These are phyloP conservation scores for Pseudomyrmex flavicornis DNA, from an alignment of 1,140 invertebrate genomes.

Conservation along the genomic window DNA sequence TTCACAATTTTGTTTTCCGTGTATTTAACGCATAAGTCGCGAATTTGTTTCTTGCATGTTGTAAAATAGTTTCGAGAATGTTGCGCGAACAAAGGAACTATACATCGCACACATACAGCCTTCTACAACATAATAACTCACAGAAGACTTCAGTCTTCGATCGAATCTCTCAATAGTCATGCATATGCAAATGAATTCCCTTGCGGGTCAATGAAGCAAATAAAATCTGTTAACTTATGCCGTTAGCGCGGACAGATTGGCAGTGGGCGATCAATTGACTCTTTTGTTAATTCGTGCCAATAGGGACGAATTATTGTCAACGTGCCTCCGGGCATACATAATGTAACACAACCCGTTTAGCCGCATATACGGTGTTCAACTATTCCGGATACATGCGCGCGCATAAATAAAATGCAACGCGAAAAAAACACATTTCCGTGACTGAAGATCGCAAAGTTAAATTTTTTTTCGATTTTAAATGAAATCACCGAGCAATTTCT, in stretches of 20 bases:
- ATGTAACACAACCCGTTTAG: conserved; percentile 76
- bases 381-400: conserved; percentile 31
- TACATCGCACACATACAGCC: background rate
- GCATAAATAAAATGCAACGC: conserved; percentile 15
- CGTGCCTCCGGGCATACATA: conserved; percentile 79
- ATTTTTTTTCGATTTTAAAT: background rate
- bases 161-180: conserved; percentile 71
- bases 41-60: background rate
- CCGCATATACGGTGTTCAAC: conserved; percentile 40
- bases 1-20: background rate
- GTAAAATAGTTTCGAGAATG: too few relatives aligned
- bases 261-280: conserved; percentile 84
- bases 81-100: too few relatives aligned
- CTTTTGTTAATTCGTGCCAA: conserved; percentile 81
- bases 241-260: conserved; percentile 78
- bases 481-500: background rate
- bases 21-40: background rate
- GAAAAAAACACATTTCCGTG: background rate
- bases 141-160: conserved; percentile 74
- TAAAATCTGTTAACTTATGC: conserved; percentile 81
- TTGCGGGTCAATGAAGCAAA: conserved; percentile 81
- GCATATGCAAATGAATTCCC: conserved; percentile 69
- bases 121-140: conserved; percentile 62
- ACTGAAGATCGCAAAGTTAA: conserved; percentile 1
- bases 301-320: conserved; percentile 81